phyloP scores from a whole-genome alignment of 2,797 vertebrate genomes.

The Amphiprion clarkii region DNA sequence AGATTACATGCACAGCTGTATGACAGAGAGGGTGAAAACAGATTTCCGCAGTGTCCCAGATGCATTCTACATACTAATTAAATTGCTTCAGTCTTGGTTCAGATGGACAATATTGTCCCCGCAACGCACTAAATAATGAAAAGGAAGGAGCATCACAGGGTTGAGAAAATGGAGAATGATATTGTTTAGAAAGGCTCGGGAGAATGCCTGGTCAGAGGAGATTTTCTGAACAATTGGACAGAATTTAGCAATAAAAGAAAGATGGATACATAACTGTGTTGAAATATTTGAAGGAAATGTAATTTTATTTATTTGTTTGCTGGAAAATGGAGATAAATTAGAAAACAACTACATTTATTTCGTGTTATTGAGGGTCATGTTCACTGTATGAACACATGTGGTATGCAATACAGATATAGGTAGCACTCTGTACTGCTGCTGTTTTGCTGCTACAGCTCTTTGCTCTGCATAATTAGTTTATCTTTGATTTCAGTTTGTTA shows the following conservation, averaged over 20 bases:
- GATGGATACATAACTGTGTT: not conserved
- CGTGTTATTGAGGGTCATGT: slow-evolving; percentile 15
- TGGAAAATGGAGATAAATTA: not conserved
- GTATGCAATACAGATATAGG: not conserved
- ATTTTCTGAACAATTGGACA: not conserved
- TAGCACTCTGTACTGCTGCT: not conserved
- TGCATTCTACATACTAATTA: slow-evolving; percentile 31
- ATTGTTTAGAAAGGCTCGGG: not conserved
- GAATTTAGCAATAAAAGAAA: slow-evolving; percentile 1
- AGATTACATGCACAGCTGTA: slow-evolving; percentile 21
- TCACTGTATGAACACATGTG: slow-evolving; percentile 18
- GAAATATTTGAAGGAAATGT: not conserved
- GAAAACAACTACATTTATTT: not conserved
- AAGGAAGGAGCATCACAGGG: not conserved
- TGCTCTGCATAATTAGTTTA: not conserved
- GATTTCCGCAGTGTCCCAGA: slow-evolving; percentile 26
- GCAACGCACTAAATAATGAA: slow-evolving; percentile 3
- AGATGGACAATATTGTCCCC: not conserved
- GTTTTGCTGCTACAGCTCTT: not conserved
- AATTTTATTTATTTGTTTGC: not conserved
- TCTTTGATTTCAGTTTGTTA: not conserved
- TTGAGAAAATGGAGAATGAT: too few relatives aligned
- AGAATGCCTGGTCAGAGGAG: not conserved
- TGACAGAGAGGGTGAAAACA: not conserved
- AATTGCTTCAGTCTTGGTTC: slow-evolving; percentile 11